phyloP scores from a whole-genome alignment of 1,140 invertebrate genomes.

The Cheumatopsyche charites region DNA sequence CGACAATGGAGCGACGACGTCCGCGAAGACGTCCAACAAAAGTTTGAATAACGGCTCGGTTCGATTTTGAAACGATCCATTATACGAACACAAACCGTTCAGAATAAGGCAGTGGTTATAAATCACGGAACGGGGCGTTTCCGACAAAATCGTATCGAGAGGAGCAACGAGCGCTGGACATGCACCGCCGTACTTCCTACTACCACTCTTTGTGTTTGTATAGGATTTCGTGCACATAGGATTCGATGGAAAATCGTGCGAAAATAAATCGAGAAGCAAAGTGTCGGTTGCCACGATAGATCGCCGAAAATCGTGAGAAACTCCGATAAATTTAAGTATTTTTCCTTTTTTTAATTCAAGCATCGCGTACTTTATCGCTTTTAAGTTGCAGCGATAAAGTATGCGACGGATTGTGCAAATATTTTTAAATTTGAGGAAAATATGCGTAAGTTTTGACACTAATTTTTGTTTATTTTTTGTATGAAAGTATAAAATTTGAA shows the following conservation, averaged over 20 bases:
- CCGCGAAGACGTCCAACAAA: neutral
- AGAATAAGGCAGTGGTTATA: neutral
- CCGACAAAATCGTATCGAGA: conserved; percentile 25
- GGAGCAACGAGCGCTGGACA: conserved; percentile 1
- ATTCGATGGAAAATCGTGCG: neutral
- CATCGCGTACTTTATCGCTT: too few relatives aligned
- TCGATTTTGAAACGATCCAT: neutral
- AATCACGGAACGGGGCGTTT: conserved; percentile 20
- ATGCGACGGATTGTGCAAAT: too few relatives aligned
- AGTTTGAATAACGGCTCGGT: conserved; percentile 9
- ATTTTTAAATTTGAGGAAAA: too few relatives aligned
- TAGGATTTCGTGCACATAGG: too few relatives aligned
- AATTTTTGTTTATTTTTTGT: too few relatives aligned
- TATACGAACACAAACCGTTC: neutral
- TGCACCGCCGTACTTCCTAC: neutral
- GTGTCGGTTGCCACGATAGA: neutral
- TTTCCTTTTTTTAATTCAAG: too few relatives aligned
- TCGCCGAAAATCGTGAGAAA: neutral
- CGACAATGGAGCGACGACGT: neutral
- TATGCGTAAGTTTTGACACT: too few relatives aligned
- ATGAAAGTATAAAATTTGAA: too few relatives aligned
- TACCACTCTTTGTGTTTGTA: too few relatives aligned
- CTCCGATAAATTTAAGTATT: too few relatives aligned
- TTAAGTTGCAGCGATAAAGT: too few relatives aligned
- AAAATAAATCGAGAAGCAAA: conserved; percentile 9